Base-by-base conservation (phyloP, 2,888 invertebrate species). In the Patella depressa region DNA sequence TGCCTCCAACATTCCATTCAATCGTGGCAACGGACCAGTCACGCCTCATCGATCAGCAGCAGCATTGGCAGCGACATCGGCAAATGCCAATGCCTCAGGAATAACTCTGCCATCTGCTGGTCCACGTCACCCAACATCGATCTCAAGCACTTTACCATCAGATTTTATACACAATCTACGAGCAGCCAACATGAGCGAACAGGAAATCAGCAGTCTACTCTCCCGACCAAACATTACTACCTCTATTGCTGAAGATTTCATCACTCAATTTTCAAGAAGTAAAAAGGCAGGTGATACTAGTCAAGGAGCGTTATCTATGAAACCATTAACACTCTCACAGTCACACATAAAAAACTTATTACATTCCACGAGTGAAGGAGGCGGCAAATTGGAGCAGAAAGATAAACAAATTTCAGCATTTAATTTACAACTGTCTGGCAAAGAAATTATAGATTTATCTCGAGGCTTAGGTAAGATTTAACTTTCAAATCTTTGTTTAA, bases 241-340 rank as follows among this genome's bases (percentile, higher is more conserved):
- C 76, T 88, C 85, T 69, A 83, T 86, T 79, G 96, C 97, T 71
- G 97, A 97, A 91, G 96, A 97, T 92, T 93, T 97, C 79, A 93
- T 97, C 76, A 96, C 96, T 91, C 95, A 96, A 87, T 96, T 97
- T 69, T 78, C 80, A 53, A 81, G 81, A 53, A 80, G 78, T 24
- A 71, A 76, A n/a, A 80, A 74, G 55, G 69, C 79, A 19, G 75
- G 71, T 57, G 81, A 80, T 29, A 59, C 73, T 76, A 65, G 65
- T 65, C 65, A 65, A 65, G 65, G 65, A 11, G 65, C 19, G 11
- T 24, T 19, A 19, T 45, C 45, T 9, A 45, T 45, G 45, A 45
- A 45, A 45, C 45, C 45, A 9, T 45, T 45, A 45, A 45, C 45
- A 9, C 45, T 45, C 45, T 45, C 45, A 45, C 45, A 45, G 45